Percentiles rank a stretch among this genome's conserved stretches.
These are phyloP conservation scores for Amblyopsis hoosieri DNA, from an alignment of 2,797 vertebrate genomes.

Conservation along the genomic window DNA sequence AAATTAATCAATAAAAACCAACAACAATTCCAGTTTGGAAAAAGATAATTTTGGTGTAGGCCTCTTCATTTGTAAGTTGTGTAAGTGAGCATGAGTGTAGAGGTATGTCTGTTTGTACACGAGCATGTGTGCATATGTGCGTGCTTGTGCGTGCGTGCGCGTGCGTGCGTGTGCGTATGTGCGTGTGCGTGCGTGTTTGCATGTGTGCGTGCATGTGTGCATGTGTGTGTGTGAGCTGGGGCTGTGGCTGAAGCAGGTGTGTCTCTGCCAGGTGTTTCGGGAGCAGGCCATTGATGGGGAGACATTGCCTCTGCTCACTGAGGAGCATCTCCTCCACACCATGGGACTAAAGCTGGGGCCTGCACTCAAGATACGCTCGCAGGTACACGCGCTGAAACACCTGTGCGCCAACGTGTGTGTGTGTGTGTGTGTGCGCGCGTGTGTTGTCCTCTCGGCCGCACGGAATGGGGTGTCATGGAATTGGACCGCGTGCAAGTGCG, in stretches of 20 bases:
- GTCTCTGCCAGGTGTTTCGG: conserved; percentile 88
- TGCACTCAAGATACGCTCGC: conserved; percentile 94
- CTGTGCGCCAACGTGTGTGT: conserved; percentile 41
- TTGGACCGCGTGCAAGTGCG: too few relatives aligned
- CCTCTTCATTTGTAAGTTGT: too few relatives aligned
- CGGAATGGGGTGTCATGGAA: too few relatives aligned
- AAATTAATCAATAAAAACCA: too few relatives aligned
- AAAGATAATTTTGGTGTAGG: too few relatives aligned
- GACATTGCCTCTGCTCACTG: conserved; percentile 93
- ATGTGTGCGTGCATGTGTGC: neutral
- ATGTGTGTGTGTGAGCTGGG: neutral
- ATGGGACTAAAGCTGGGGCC: conserved; percentile 97
- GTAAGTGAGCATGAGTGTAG: neutral
- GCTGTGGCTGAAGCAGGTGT: conserved; percentile 55
- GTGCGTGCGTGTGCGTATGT: neutral
- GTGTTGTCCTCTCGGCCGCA: too few relatives aligned
- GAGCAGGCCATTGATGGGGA: conserved; percentile 97
- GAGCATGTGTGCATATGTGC: neutral
- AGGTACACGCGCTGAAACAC: conserved; percentile 82
- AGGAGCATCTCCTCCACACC: conserved; percentile 94
- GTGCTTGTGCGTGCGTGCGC: neutral
- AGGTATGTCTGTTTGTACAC: neutral
- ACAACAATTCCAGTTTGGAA: too few relatives aligned
- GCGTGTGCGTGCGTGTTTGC: neutral
- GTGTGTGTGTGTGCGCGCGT: conserved; percentile 26